Conservation (phyloP, 2,113 vertebrate genomes). For the Prochilodus magdalenae region DNA sequence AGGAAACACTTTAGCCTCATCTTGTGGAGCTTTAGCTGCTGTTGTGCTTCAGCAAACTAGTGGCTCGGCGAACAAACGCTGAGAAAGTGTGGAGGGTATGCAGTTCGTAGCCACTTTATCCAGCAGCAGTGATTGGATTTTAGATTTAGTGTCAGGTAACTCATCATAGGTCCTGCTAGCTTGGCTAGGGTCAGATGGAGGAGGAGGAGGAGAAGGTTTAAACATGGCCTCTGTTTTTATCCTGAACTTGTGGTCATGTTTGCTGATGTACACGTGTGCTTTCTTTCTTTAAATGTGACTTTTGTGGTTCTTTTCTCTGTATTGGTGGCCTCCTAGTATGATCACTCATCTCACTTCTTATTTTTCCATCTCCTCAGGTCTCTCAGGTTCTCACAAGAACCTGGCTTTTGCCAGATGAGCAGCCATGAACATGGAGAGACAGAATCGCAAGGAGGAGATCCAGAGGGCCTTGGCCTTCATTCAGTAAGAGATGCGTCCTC, state of each 20-base stretch:
- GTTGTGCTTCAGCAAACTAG: background rate
- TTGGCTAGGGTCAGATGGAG: too few relatives aligned
- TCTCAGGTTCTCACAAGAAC: background rate
- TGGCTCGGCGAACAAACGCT: too few relatives aligned
- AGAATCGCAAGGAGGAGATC: constrained; percentile 89
- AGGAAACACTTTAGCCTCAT: background rate
- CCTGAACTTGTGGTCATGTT: too few relatives aligned
- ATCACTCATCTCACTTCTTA: background rate
- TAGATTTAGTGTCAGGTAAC: too few relatives aligned
- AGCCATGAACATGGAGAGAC: constrained; percentile 81
- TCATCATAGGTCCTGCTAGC: too few relatives aligned
- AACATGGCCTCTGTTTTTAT: too few relatives aligned
- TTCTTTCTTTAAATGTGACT: background rate
- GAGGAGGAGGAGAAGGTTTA: too few relatives aligned
- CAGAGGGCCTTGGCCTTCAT: constrained; percentile 90
- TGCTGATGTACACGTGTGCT: background rate
- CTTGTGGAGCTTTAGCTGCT: background rate
- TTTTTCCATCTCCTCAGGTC: background rate
- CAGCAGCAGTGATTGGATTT: too few relatives aligned
- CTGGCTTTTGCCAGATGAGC: constrained; percentile 22
- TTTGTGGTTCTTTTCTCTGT: background rate
- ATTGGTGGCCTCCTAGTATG: too few relatives aligned
- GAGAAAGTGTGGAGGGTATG: too few relatives aligned
- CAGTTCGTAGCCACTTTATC: too few relatives aligned
- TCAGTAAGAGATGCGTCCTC: constrained; percentile 78